A percentile compares a stretch with the other conserved stretches of the same genome.
These are phyloP conservation scores for Brachionus calyciflorus DNA, from an alignment of 1,140 invertebrate species.

Conservation along the genomic window DNA sequence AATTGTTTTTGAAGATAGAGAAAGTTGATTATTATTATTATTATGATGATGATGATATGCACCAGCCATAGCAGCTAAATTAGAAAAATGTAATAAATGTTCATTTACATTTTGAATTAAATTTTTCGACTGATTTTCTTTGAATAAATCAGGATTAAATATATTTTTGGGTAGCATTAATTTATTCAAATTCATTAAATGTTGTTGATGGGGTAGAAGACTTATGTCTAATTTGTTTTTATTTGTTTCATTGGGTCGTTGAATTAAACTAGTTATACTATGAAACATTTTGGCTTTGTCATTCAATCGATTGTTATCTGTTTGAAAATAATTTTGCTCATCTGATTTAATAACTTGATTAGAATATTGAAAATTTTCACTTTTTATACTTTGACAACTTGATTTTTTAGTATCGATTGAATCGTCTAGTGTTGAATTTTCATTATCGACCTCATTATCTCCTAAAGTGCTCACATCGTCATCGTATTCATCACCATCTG, in stretches of 20 bases:
- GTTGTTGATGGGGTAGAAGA: neutral
- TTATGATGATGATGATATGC: no score
- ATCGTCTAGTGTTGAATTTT: neutral
- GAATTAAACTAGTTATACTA: conserved; percentile 16
- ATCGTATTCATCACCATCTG: conserved; percentile 10
- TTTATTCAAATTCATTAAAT: neutral
- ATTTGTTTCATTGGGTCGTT: neutral
- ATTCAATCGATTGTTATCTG: neutral
- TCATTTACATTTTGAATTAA: neutral
- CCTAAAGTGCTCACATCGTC: conserved; percentile 1
- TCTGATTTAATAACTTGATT: neutral
- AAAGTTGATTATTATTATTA: no score
- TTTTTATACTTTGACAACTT: neutral
- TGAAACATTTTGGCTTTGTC: neutral
- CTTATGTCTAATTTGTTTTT: neutral
- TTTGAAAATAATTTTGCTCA: neutral
- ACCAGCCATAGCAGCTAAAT: conserved; percentile 16
- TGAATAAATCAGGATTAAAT: neutral
- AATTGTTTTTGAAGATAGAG: no score
- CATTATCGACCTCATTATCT: conserved; percentile 1
- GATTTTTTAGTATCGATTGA: conserved; percentile 36
- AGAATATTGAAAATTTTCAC: no score
- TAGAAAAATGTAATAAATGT: neutral
- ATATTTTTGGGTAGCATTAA: neutral
- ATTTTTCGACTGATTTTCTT: neutral